Conservation (phyloP, 2,113 vertebrate species). For the Chloebia gouldiae region DNA sequence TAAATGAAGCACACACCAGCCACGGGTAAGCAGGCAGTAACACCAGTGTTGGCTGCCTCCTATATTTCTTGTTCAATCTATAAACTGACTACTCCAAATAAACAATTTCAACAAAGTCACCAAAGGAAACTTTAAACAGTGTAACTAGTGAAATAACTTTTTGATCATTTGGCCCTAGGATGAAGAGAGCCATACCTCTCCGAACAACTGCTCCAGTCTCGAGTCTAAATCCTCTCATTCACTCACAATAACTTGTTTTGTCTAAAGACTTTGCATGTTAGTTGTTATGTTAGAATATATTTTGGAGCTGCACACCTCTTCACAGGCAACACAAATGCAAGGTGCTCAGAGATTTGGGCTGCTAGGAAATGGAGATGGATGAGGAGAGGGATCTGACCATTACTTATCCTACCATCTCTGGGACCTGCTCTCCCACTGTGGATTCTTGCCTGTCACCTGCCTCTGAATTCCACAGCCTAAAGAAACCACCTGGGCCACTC, state of each 20-base stretch:
- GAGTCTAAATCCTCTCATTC: background rate
- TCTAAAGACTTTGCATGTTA: background rate
- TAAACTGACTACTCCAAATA: background rate
- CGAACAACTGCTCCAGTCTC: background rate
- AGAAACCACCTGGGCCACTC: too few relatives aligned
- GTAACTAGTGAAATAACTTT: background rate
- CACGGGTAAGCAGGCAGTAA: background rate
- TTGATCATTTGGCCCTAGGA: background rate
- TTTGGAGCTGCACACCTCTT: background rate
- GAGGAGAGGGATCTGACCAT: background rate
- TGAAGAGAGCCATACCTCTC: background rate
- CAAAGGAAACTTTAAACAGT: background rate
- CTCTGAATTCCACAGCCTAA: too few relatives aligned
- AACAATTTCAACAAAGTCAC: background rate
- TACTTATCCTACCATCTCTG: background rate
- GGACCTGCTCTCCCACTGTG: background rate
- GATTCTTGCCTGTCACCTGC: too few relatives aligned
- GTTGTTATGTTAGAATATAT: background rate
- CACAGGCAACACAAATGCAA: background rate
- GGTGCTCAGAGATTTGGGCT: background rate
- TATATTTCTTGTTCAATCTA: accelerated
- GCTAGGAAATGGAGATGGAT: background rate
- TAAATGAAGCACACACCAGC: background rate
- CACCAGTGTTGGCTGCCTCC: accelerated
- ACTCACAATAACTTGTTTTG: background rate